Percentiles rank a stretch among this genome's conserved stretches.
phyloP scores from a whole-genome alignment of 2,113 vertebrate genomes.

The Tragelaphus scriptus region DNA sequence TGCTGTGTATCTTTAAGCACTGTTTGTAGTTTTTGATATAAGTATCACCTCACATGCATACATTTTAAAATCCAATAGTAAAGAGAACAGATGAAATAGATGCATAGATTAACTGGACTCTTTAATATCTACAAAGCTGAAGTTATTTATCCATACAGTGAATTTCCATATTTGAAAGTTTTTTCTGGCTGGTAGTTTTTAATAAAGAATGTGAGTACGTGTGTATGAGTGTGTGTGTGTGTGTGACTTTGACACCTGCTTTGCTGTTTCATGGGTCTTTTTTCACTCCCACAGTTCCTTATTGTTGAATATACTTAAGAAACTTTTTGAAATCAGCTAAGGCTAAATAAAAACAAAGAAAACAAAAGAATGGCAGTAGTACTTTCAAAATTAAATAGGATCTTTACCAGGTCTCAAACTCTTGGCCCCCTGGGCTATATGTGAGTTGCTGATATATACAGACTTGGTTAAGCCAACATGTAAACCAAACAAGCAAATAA shows the following conservation, averaged over 20 bases:
- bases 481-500: background rate
- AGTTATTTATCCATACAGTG: background rate
- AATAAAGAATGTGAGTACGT: background rate
- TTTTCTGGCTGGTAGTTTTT: background rate
- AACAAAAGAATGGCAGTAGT: background rate
- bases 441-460: background rate
- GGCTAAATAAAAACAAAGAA: slow-evolving; percentile 13
- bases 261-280: background rate
- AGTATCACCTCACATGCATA: slow-evolving; percentile 49
- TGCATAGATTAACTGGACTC: background rate
- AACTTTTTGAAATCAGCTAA: background rate
- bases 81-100: background rate
- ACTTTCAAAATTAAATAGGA: background rate
- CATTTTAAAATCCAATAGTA: slow-evolving; percentile 24
- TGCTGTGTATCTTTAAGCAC: slow-evolving; percentile 27
- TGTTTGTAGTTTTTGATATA: slow-evolving; percentile 53
- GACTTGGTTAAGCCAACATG: background rate
- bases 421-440: background rate
- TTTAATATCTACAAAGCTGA: background rate
- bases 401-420: background rate
- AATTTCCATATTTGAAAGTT: background rate
- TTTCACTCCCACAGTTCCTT: background rate
- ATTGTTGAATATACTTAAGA: background rate
- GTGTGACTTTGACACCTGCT: background rate
- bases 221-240: background rate